These are phyloP conservation scores for Plestiodon gilberti DNA, from an alignment of 2,113 vertebrate species.

Conservation along the genomic window DNA sequence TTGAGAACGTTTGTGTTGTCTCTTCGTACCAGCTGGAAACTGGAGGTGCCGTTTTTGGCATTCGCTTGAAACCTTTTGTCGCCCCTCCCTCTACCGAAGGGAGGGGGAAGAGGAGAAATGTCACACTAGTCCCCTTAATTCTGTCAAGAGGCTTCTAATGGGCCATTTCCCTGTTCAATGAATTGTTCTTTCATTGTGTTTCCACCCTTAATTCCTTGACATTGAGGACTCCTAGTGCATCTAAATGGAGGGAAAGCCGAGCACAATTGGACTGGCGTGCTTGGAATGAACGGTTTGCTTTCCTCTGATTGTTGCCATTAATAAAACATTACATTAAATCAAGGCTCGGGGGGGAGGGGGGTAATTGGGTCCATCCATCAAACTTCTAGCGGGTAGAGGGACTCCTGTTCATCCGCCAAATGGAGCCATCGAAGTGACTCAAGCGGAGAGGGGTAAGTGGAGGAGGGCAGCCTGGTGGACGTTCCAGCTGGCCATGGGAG, in stretches of 20 bases:
- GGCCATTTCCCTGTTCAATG: constrained; percentile 17
- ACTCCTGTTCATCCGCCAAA: background rate
- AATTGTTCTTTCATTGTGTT: background rate
- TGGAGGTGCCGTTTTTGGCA: background rate
- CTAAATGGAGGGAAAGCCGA: background rate
- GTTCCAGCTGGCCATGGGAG: background rate
- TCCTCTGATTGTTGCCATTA: constrained; percentile 74
- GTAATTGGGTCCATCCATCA: constrained; percentile 79
- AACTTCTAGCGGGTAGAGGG: constrained; percentile 30
- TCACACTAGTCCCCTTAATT: background rate
- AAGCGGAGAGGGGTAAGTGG: fast-evolving
- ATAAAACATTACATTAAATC: constrained; percentile 78
- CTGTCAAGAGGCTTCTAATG: background rate
- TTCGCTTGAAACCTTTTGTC: background rate
- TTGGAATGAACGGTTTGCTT: constrained; percentile 71
- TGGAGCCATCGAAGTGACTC: fast-evolving
- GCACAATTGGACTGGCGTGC: constrained; percentile 6
- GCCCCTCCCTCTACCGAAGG: background rate
- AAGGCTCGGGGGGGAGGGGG: constrained; percentile 36
- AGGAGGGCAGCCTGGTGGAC: background rate
- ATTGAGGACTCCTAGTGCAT: background rate
- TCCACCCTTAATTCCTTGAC: background rate
- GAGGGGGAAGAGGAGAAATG: background rate
- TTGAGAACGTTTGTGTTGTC: background rate
- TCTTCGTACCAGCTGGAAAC: background rate